A percentile compares a stretch with the other conserved stretches of the same genome.
phyloP scores from a whole-genome alignment of 2,888 invertebrate genomes.

The Zelleria hepariella region DNA sequence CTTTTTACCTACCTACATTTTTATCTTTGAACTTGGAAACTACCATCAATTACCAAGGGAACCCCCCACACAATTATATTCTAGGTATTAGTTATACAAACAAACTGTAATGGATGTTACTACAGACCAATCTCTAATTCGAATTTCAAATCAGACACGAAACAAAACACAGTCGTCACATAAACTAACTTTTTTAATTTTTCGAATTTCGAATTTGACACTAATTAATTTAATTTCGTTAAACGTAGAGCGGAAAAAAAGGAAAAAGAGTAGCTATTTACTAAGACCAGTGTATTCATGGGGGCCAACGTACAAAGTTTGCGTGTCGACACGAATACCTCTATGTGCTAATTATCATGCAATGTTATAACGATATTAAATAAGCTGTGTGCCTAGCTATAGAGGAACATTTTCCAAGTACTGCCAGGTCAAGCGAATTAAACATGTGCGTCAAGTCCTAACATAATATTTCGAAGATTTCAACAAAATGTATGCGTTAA shows the following conservation, averaged over 20 bases:
- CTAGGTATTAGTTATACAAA: no score
- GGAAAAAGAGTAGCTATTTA: neutral
- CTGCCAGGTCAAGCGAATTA: neutral
- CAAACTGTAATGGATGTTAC: no score
- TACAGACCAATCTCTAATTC: no score
- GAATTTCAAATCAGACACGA: neutral
- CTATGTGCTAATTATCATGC: conserved; percentile 5
- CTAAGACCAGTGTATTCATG: neutral
- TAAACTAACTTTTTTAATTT: neutral
- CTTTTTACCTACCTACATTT: no score
- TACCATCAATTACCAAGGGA: no score
- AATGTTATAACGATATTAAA: neutral
- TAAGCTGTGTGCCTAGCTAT: neutral
- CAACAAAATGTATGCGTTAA: no score
- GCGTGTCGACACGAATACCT: neutral
- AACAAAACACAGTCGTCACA: neutral
- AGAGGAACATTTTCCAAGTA: neutral
- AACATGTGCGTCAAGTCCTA: no score
- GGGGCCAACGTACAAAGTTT: neutral
- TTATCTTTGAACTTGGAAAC: no score
- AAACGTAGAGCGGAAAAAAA: neutral
- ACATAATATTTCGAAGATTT: no score
- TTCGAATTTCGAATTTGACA: neutral
- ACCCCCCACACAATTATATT: no score
- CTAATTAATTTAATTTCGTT: neutral